Base-by-base conservation (phyloP, 2,113 vertebrate species). In the Melospiza melodia region DNA sequence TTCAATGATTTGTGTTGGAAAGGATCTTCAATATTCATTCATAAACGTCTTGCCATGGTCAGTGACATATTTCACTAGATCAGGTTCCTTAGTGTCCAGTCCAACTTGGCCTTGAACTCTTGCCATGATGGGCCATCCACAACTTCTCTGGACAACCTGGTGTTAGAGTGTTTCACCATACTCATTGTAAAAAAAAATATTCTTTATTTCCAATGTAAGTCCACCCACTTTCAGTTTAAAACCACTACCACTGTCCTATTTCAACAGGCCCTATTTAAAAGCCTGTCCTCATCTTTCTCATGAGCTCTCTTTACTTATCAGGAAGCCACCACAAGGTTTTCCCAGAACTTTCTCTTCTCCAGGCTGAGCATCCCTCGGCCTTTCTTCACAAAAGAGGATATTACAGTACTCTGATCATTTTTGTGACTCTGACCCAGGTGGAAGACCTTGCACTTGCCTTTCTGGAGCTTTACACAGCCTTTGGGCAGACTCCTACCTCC, bases 141-240 rank as follows among this genome's bases (percentile, higher is more conserved):
- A 52, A 5, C 15, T 52, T 82, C 12, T 52, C 33, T 44, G 27
- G 13, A 30, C 6, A 57, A 14, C 1, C 7, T 28, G 7, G 15
- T 55, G 28, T 39, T 33, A 66, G 12, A 49, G 11, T 44, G 24
- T 22, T 33, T 61, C 35, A 76, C 3, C 8, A 58, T 6, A 3
- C 4, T 25, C 18, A 20, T 0, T 0, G 2, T 30, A 41, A 67
- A 44, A 77, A 33, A 12, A 28, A 14, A 4, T 11, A 33, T 21
- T 54, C 12, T 6, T 25, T 48, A n/a, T 37, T 54, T 25, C 11
- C 6, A 71, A 2, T 3, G 1, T 44, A 54, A 46, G 9, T 69
- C 41, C 41, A 41, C 4, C 5, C 8, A 16, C 2, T 63, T 69
- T 54, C 25, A 37, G 6, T 46, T 74, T 51, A 67, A 73, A 84